Base-by-base conservation (phyloP, 2,113 vertebrate genomes). In the Gobius niger region DNA sequence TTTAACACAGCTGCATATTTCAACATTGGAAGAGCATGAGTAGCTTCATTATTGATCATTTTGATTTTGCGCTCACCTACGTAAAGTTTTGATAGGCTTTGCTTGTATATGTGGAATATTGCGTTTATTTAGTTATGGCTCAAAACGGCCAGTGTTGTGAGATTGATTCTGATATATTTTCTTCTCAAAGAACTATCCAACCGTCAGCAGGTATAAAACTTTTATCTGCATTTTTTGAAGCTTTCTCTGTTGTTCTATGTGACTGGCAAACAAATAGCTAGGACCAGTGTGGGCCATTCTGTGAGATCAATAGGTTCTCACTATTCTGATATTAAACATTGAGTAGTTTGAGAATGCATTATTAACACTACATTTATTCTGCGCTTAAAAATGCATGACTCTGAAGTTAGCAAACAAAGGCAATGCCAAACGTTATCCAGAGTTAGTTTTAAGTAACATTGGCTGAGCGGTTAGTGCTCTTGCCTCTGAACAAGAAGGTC, bases 1-100 rank as follows among this genome's bases (percentile, higher is more conserved):
- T 81, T 81, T 75, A 79, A 49, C 34, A 41, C 46, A 47, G 10
- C 7, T 72, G 41, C 61, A n/a, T 67, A 60, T 70, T 62, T 40
- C 44, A 60, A 44, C 57, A 44, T 9, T 10, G 24, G 54, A 14
- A 14, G 24, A 15, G 15, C 57, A 9, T n/a, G 8, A 42, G 40
- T 42, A 42, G 42, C 40, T 60, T 9, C n/a, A 60, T 42, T 42
- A 42, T 60, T 44, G 8, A 9, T n/a, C 15, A 40, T 42, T 14
- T 53, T 53, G 16, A 53, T 60, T 60, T 44, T 6, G 40, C 7
- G 4, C 24, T 34, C 24, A 34, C 24, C 5, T 4, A 34, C 24
- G 3, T 34, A 34, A 34, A 34, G 24, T 34, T 34, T 34, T 34
- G 24, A 34, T 34, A 34, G 24, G 24, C 24, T 34, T 34, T 34